phyloP scores from a whole-genome alignment of 1,140 invertebrate species.

The Ruditapes philippinarum region DNA sequence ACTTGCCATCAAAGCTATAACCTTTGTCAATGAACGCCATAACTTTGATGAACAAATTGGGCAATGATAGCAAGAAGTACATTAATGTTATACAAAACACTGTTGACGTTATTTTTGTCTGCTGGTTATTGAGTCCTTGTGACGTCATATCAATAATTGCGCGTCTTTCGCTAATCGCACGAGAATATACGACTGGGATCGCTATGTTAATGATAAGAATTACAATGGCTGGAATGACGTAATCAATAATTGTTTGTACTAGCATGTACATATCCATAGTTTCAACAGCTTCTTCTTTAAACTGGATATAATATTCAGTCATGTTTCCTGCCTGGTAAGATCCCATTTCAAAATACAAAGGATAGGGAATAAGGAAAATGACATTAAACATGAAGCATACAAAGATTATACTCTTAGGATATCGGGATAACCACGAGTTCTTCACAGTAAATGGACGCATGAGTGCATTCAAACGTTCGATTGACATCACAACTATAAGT shows the following conservation, averaged over 20 bases:
- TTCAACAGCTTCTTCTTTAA: not conserved
- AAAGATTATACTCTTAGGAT: not conserved
- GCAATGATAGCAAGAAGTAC: constrained; percentile 46
- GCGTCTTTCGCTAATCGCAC: not conserved
- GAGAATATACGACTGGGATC: constrained; percentile 31
- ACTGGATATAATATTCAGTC: constrained; percentile 32
- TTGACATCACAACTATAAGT: constrained; percentile 45
- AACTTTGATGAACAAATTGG: constrained; percentile 52
- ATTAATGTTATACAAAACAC: constrained; percentile 46
- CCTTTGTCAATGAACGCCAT: constrained; percentile 49
- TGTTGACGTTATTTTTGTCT: constrained; percentile 43
- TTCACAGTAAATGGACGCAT: constrained; percentile 17
- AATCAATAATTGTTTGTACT: constrained; percentile 27
- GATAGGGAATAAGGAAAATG: constrained; percentile 36
- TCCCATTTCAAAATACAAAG: constrained; percentile 6
- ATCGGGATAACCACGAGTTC: not conserved
- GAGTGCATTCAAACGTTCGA: constrained; percentile 43
- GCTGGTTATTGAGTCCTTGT: not conserved
- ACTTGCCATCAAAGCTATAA: constrained; percentile 52
- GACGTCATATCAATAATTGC: not conserved
- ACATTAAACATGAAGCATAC: constrained; percentile 44
- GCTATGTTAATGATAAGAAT: constrained; percentile 9
- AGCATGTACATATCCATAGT: constrained; percentile 33
- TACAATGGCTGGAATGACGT: constrained; percentile 7
- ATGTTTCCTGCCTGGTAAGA: not conserved